These are phyloP conservation scores for Chaetodon auriga DNA, from an alignment of 2,113 vertebrate genomes.

Conservation along the genomic window DNA sequence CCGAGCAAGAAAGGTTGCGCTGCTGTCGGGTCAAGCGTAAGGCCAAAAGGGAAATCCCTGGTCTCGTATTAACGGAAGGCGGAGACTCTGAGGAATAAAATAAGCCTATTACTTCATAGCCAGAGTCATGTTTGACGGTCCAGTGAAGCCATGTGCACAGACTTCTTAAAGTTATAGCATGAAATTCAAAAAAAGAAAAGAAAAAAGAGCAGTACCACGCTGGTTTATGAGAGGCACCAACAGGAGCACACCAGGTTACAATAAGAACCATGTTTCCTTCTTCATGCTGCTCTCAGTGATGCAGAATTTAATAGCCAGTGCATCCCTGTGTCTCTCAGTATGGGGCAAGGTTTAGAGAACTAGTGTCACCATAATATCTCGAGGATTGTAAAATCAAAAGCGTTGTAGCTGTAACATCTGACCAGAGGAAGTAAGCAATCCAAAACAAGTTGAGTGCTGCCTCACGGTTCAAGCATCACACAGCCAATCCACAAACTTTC, in stretches of 20 bases:
- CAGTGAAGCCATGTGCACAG: constrained; percentile 41
- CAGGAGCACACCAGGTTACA: constrained; percentile 42
- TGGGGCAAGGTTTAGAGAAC: constrained; percentile 44
- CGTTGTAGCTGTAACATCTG: constrained; percentile 28
- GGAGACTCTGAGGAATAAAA: constrained; percentile 54
- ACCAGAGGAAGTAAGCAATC: constrained; percentile 42
- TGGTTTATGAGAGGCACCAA: constrained; percentile 61
- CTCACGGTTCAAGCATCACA: constrained; percentile 20
- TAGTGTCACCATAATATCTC: constrained; percentile 26
- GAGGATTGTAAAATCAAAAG: constrained; percentile 38
- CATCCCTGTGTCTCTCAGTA: constrained; percentile 49
- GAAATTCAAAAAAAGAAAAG: constrained; percentile 53
- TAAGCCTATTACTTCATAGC: constrained; percentile 52
- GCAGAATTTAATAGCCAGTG: constrained; percentile 32
- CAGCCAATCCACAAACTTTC: constrained; percentile 22
- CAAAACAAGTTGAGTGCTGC: constrained; percentile 46
- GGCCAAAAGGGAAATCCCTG: constrained; percentile 61
- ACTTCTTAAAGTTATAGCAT: constrained; percentile 48
- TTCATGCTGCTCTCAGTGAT: constrained; percentile 47
- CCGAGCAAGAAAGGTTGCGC: constrained; percentile 33
- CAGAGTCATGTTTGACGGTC: constrained; percentile 54
- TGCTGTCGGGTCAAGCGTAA: constrained; percentile 55
- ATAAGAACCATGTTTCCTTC: constrained; percentile 52
- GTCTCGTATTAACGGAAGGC: constrained; percentile 45
- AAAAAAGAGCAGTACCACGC: constrained; percentile 49